Evolutionary conservation across 2,113 vertebrate species (phyloP), one percentile per base, ranked within the genome.

Genomic region (Platysteira castanea): DNA sequence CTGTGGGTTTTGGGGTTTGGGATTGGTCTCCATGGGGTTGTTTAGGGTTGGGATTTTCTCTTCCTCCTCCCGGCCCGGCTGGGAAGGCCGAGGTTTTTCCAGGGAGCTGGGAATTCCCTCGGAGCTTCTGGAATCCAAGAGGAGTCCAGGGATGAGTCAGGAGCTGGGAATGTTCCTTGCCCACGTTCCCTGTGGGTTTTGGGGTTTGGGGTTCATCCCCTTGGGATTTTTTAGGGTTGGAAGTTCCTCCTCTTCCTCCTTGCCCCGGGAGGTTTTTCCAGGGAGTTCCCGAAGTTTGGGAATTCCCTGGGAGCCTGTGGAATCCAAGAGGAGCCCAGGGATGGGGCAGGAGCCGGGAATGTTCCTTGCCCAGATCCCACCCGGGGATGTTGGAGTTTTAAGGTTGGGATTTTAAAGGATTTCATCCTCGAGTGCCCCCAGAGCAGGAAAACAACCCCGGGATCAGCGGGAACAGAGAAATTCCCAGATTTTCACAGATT

Each of bases 341-440:
- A 52, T 90, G 94, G 83, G 65, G 85, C 95, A 83, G 31, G 7
- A 10, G 8, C 22, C 33, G 28, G 92, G 94, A 95, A 93, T 73
- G 84, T 24, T 33, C 63, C 30, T 65, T 15, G 6, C 41, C 63
- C 21, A 8, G 22, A 79, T 84, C 56, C 56, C 12, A 5, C 4
- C 53, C 37, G 13, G 33, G 16, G n/a, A n/a, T 4, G 26, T 15
- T 56, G 74, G 23, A 74, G 57, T 93, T 64, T 46, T 17, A 33
- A 47, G 74, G 78, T 35, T 70, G 74, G 44, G n/a, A n/a, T n/a
- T n/a, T n/a, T n/a, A n/a, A n/a, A n/a, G n/a, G n/a, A n/a, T n/a
- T n/a, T 92, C 83, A 39, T 22, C 79, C 80, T 63, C 35, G 0
- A 1, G 28, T 41, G 39, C 88, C 79, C 81, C 50, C 6, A 3